These are phyloP conservation scores for Dipodomys spectabilis DNA, from an alignment of 2,113 vertebrate species.

Conservation along the genomic window DNA sequence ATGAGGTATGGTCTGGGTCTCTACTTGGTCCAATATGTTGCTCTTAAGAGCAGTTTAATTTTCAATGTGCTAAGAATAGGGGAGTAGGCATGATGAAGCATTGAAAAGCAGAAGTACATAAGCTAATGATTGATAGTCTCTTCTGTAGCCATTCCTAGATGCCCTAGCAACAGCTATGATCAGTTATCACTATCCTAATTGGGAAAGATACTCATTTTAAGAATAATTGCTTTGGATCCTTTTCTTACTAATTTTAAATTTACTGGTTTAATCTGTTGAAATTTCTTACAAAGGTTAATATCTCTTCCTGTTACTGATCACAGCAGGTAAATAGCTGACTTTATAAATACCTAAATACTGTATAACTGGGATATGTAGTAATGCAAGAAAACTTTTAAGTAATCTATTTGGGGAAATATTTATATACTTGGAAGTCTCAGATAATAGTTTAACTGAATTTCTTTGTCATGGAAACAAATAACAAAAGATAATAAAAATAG, in stretches of 20 bases:
- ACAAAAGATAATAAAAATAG: background rate
- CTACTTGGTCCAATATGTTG: conserved; percentile 14
- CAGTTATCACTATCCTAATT: background rate
- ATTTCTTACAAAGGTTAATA: conserved; percentile 56
- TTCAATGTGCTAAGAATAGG: background rate
- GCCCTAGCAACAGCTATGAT: no score
- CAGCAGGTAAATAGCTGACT: conserved; percentile 17
- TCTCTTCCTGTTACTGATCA: background rate
- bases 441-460: conserved; percentile 47
- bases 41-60: conserved; percentile 28
- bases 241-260: conserved; percentile 44
- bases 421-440: conserved; percentile 53
- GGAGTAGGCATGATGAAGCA: conserved; percentile 34
- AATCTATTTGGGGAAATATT: conserved; percentile 49
- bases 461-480: conserved; percentile 66
- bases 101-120: conserved; percentile 12
- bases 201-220: conserved; percentile 43
- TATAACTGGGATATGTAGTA: conserved; percentile 30
- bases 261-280: conserved; percentile 20
- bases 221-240: conserved; percentile 27
- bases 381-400: conserved; percentile 55
- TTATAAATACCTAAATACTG: conserved; percentile 35
- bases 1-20: background rate
- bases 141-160: background rate
- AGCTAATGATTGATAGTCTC: conserved; percentile 7